phyloP scores from a whole-genome alignment of 1,140 invertebrate genomes.

The Antheraea mylitta region DNA sequence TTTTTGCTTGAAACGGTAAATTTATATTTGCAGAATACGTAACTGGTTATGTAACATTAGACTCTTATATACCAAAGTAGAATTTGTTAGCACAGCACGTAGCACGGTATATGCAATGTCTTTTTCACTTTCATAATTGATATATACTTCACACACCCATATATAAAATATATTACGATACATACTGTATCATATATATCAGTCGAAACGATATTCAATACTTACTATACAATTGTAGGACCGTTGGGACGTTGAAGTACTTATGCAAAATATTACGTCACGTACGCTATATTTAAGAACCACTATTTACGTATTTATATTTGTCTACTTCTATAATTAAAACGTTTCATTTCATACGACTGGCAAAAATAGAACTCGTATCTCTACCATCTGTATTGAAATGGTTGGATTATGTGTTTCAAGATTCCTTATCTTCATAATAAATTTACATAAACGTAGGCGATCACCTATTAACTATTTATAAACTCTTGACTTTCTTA shows the following conservation, averaged over 20 bases:
- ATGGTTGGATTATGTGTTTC: constrained; percentile 6
- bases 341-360: constrained; percentile 31
- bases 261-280: constrained; percentile 11
- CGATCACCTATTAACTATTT: background rate
- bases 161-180: background rate
- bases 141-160: background rate
- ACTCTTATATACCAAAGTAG: too few relatives aligned
- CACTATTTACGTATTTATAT: constrained; percentile 44
- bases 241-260: background rate
- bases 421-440: background rate
- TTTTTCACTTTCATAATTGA: too few relatives aligned
- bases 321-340: constrained; percentile 53
- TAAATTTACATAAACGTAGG: background rate
- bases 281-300: constrained; percentile 31
- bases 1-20: too few relatives aligned
- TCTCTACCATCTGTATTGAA: constrained; percentile 19
- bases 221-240: background rate
- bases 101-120: too few relatives aligned
- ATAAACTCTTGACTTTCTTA: background rate
- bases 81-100: too few relatives aligned
- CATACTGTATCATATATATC: background rate
- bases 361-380: constrained; percentile 32
- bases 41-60: too few relatives aligned
- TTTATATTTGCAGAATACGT: too few relatives aligned
- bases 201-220: background rate